phyloP scores from a whole-genome alignment of 2,797 vertebrate genomes.

The Rhincodon typus region DNA sequence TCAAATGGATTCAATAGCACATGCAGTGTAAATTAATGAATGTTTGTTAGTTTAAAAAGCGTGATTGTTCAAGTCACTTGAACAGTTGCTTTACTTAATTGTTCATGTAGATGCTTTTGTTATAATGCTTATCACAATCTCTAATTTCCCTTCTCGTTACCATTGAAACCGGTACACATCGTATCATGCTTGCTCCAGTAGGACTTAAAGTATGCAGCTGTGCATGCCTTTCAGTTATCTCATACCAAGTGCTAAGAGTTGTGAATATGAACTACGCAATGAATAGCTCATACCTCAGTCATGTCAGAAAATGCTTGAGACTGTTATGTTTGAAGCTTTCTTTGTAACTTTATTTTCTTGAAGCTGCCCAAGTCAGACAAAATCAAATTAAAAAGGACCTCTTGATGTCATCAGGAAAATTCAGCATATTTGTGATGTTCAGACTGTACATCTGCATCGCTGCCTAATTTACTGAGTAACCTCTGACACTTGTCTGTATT shows the following conservation, averaged over 20 bases:
- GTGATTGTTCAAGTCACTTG: background rate
- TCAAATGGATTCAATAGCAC: background rate
- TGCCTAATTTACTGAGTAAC: background rate
- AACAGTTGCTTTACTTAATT: background rate
- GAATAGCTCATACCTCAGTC: background rate
- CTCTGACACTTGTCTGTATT: background rate
- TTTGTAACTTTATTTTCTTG: background rate
- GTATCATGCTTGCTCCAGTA: background rate
- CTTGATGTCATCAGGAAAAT: background rate
- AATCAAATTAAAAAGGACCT: background rate
- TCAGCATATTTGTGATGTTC: background rate
- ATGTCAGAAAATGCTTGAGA: background rate
- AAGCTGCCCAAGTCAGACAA: background rate
- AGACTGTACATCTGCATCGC: background rate
- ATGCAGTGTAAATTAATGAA: background rate
- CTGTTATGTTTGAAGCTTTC: background rate
- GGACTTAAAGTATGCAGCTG: background rate
- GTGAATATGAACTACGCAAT: background rate
- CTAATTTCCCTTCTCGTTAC: background rate
- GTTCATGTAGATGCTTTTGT: background rate
- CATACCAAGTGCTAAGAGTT: background rate
- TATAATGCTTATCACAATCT: background rate
- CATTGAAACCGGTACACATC: background rate
- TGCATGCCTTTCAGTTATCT: background rate
- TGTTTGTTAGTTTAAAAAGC: too few species aligned